phyloP scores from a whole-genome alignment of 2,113 vertebrate genomes.

The Anas platyrhynchos region DNA sequence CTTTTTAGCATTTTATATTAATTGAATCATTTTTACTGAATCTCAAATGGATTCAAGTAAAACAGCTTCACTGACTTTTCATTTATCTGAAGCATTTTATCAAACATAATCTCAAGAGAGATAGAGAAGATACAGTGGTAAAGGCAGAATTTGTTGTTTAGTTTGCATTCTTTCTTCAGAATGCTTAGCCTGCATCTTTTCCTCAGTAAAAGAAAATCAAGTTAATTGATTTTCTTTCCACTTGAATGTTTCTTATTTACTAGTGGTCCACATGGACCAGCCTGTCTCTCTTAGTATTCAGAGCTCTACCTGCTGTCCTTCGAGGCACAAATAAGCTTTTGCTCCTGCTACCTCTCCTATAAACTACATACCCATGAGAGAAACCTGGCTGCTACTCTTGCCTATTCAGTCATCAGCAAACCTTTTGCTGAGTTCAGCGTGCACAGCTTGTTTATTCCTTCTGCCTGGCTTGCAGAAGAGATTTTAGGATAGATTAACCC shows the following conservation, averaged over 20 bases:
- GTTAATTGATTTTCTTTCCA: not conserved
- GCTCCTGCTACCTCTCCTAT: not conserved
- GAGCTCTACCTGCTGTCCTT: not conserved
- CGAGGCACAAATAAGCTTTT: not conserved
- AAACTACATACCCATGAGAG: not conserved
- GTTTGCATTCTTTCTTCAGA: constrained; percentile 21
- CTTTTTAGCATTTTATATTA: constrained; percentile 50
- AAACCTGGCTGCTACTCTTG: not conserved
- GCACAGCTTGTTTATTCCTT: not conserved
- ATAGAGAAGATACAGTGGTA: constrained; percentile 16
- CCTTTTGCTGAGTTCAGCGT: not conserved
- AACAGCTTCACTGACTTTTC: not conserved
- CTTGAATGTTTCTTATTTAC: not conserved
- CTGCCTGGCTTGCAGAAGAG: not conserved
- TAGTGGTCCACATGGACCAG: not conserved
- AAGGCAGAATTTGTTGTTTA: constrained; percentile 12
- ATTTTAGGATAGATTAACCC: not conserved
- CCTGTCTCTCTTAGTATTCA: not conserved
- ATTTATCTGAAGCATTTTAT: constrained; percentile 42
- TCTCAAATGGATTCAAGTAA: constrained; percentile 32
- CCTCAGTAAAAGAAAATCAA: not conserved
- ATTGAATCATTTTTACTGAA: constrained; percentile 26
- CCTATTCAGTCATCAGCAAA: not conserved
- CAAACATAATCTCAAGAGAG: not conserved
- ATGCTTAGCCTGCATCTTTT: constrained; percentile 12